phyloP scores from a whole-genome alignment of 2,888 invertebrate species.

The Beris morrisii region DNA sequence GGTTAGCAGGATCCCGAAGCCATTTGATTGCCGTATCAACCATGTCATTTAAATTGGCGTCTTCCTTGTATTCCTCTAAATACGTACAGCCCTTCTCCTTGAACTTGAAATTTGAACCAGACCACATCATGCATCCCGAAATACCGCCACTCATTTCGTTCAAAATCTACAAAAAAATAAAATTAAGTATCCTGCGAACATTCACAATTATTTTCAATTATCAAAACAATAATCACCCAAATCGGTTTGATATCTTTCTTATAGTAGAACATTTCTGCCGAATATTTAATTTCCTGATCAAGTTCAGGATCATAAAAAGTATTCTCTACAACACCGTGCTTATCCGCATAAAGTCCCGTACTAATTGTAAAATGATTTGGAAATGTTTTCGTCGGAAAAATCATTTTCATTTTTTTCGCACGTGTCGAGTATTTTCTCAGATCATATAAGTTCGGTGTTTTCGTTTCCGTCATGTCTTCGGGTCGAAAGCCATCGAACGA shows the following conservation, averaged over 20 bases:
- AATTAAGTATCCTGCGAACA: conserved; percentile 23
- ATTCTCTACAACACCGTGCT: conserved; percentile 70
- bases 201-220: background rate
- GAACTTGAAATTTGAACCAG: conserved; percentile 7
- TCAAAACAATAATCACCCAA: conserved; percentile 57
- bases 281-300: conserved; percentile 47
- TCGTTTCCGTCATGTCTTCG: no score
- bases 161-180: conserved; percentile 39
- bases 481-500: no score
- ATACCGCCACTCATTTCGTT: conserved; percentile 23
- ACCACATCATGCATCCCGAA: conserved; percentile 12
- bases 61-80: background rate
- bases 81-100: background rate
- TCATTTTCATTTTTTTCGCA: no score
- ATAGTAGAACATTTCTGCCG: conserved; percentile 61
- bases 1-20: background rate
- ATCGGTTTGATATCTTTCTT: conserved; percentile 61
- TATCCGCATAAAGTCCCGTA: conserved; percentile 68
- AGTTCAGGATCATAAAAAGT: conserved; percentile 60
- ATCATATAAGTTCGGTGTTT: no score
- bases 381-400: conserved; percentile 70
- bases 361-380: conserved; percentile 74
- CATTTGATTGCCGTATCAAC: background rate
- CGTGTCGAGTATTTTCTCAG: no score
- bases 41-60: background rate